Base-by-base conservation (phyloP, 2,113 vertebrate species). In the Columba livia region DNA sequence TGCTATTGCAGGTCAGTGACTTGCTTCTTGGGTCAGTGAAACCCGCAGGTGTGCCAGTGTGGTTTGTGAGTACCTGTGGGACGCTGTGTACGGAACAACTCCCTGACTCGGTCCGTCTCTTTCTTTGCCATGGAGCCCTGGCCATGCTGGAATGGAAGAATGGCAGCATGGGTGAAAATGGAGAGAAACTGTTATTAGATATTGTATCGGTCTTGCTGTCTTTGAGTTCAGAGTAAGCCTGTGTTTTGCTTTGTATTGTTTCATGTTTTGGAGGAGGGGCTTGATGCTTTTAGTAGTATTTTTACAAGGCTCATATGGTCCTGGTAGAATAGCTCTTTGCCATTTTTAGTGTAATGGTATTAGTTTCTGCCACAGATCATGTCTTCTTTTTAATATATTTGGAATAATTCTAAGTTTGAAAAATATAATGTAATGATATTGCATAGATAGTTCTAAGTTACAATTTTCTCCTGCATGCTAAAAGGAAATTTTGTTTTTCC, bases 81-180 rank as follows among this genome's bases (percentile, higher is more conserved):
- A 64, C 69, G 40, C 97, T 99, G 40, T 99, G 98, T 26, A 26
- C 13, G 0, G 80, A 88, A 1, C 47, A 87, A 1, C 90, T 98
- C 34, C 97, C 98, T 0, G 94, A 82, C 6, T 96, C 98, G 0
- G 97, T 98, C 36, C 97, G 98, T 53, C 96, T 99, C 50, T 99
- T 98, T 88, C 97, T 99, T 60, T 99, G 99, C 93, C 99, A 99
- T 21, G 99, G 99, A 26, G 98, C 98, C 6, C 97, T 99, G 81
- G 99, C 99, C 31, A 99, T 99, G 99, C 60, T 99, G 95, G 98
- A 98, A 81, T 99, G 99, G 99, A 99, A 97, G 94, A 94, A 93
- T 2, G 94, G 97, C 60, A 95, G 85, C 12, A 97, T 98, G 80
- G 98, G 98, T 36, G 94, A 81, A 9, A 95, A 96, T 31, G 97